Conservation (phyloP, 2,888 invertebrate genomes). For the Acanthoscelides obtectus region DNA sequence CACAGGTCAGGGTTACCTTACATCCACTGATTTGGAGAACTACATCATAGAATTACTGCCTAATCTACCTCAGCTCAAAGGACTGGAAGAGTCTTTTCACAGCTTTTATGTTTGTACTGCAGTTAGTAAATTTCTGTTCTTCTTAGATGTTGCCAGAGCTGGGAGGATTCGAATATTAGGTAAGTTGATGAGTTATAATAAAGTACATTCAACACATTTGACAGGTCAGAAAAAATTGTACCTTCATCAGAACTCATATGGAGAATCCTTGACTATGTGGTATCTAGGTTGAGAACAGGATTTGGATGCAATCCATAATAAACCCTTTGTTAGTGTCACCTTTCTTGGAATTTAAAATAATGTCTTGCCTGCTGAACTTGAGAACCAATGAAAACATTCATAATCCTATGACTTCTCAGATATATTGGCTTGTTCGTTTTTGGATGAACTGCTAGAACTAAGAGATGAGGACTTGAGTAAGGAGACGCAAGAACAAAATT, state of each 20-base stretch:
- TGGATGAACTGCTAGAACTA: conserved; percentile 83
- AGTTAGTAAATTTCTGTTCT: conserved; percentile 93
- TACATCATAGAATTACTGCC: conserved; percentile 93
- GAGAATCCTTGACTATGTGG: background rate
- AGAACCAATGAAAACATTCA: too few species aligned
- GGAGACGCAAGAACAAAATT: conserved; percentile 85
- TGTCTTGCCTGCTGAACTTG: too few species aligned
- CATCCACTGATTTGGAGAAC: conserved; percentile 80
- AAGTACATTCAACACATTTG: too few species aligned
- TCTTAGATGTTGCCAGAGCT: conserved; percentile 83
- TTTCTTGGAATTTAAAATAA: too few species aligned
- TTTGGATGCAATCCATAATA: too few species aligned
- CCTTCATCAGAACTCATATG: too few species aligned
- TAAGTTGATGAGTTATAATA: background rate
- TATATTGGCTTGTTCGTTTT: conserved; percentile 84
- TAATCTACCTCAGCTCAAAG: conserved; percentile 83
- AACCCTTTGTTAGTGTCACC: too few species aligned
- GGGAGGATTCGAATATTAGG: conserved; percentile 82
- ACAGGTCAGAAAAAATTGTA: too few species aligned
- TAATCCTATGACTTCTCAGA: conserved; percentile 38
- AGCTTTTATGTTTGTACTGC: conserved; percentile 96
- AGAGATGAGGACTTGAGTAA: conserved; percentile 54
- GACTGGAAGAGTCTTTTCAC: conserved; percentile 88
- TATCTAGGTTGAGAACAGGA: too few species aligned
- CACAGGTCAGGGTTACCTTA: conserved; percentile 66